Conservation (phyloP, 2,113 vertebrate genomes). For the Eurystomus gularis region DNA sequence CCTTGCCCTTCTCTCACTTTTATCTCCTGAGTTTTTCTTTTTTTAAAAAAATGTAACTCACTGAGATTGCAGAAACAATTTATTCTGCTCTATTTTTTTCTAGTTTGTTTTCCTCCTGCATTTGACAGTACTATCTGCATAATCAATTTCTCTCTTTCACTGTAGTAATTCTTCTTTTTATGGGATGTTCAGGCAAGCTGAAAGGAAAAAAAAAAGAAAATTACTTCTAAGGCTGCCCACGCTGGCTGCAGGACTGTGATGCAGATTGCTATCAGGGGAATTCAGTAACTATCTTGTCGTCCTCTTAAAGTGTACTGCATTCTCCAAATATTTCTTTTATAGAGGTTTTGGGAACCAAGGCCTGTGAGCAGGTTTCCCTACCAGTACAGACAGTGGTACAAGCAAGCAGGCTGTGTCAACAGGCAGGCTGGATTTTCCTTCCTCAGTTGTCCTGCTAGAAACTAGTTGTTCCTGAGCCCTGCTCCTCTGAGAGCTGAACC, state of each 20-base stretch:
- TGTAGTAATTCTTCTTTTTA: conserved; percentile 54
- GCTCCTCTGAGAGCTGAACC: neutral
- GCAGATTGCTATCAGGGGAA: neutral
- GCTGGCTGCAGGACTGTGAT: neutral
- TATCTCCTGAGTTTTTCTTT: neutral
- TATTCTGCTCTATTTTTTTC: conserved; percentile 42
- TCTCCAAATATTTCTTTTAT: neutral
- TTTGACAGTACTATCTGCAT: conserved; percentile 32
- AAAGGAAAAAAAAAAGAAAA: neutral
- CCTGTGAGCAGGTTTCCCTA: neutral
- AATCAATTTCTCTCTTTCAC: conserved; percentile 44
- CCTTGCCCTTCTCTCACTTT: neutral
- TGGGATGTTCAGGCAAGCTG: neutral
- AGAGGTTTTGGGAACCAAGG: neutral
- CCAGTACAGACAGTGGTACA: neutral
- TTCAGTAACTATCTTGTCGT: neutral
- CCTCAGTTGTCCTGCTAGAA: neutral
- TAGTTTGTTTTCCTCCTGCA: conserved; percentile 12
- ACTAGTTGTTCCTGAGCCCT: neutral
- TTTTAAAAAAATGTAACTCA: neutral
- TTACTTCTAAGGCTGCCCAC: neutral
- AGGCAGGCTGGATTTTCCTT: neutral
- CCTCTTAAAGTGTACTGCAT: neutral
- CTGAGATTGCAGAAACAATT: conserved; percentile 24
- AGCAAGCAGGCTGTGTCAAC: rapidly evolving